These are phyloP conservation scores for Pilophorus perplexus DNA, from an alignment of 2,888 invertebrate species.

Conservation along the genomic window DNA sequence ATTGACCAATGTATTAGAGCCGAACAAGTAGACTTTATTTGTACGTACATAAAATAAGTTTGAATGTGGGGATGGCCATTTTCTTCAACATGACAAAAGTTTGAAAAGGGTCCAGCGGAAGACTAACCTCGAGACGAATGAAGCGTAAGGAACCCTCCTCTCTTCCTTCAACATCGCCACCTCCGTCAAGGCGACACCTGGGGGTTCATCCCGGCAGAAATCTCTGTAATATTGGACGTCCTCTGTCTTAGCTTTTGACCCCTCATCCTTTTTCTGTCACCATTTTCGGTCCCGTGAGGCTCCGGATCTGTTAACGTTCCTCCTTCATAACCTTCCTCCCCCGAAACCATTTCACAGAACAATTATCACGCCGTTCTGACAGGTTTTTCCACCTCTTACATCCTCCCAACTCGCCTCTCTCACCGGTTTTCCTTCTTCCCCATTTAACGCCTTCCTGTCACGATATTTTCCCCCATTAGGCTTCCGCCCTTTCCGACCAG, in stretches of 20 bases:
- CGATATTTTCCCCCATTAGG: background rate
- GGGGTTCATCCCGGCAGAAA: constrained; percentile 1
- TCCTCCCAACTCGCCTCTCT: background rate
- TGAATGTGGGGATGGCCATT: background rate
- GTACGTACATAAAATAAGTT: no score
- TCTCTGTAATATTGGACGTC: constrained; percentile 31
- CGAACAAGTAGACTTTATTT: no score
- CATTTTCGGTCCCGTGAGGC: no score
- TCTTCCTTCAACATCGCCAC: background rate
- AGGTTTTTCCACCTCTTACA: constrained; percentile 2
- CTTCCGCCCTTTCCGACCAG: background rate
- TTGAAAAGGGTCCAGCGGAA: constrained; percentile 18
- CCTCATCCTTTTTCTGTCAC: constrained; percentile 1
- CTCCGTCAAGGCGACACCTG: background rate
- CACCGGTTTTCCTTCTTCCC: no score
- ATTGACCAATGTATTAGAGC: no score
- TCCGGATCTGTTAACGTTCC: no score
- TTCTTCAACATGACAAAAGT: constrained; percentile 9
- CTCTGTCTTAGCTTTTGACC: constrained; percentile 26
- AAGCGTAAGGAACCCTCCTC: background rate
- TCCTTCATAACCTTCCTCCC: no score
- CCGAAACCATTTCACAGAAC: background rate
- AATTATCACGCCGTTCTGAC: background rate
- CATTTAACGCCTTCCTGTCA: background rate
- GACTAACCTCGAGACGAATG: constrained; percentile 12